Base-by-base conservation (phyloP, 2,888 invertebrate genomes). In the Bhutanitis thaidina region DNA sequence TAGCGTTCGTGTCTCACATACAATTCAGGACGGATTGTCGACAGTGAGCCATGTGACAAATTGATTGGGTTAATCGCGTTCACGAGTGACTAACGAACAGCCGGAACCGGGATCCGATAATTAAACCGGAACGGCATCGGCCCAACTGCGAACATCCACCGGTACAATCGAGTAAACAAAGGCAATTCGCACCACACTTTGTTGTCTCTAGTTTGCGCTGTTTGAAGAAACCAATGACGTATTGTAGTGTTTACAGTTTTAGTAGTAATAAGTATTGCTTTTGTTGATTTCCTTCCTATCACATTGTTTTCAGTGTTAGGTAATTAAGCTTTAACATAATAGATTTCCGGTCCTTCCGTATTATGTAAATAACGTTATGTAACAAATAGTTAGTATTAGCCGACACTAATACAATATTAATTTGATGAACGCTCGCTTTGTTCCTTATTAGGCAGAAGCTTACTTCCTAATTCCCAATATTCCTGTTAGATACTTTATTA, bases 51-150 rank as follows among this genome's bases (percentile, higher is more conserved):
- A 39, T 44, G 47, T 58, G 59, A 61, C 58, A 57, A 61, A 61
- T 61, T 61, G 61, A 61, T 61, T 59, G 59, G 57, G 59, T 59
- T 61, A 61, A 61, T 61, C 59, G 59, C 56, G 57, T 49, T 54
- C 55, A 58, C 52, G 55, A 58, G 54, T 58, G 58, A 58, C 59
- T 58, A 61, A 58, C 60, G 61, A 57, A 58, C 56, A 56, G 56
- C 49, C 57, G 53, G 55, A 47, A 53, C 53, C 52, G 50, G 52
- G 52, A 51, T 40, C 45, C 58, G 56, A 55, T 57, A 57, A 61
- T 61, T 59, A 59, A 61, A 61, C 58, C 54, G 48, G 49, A 41
- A 36, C 36, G 51, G 41, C 25, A 35, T 35, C 44, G 37, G 43
- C 32, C 32, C 43, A 20, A 20, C 36, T 41, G 30, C 46, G 51